phyloP scores from a whole-genome alignment of 2,113 vertebrate species.

The Euleptes europaea region DNA sequence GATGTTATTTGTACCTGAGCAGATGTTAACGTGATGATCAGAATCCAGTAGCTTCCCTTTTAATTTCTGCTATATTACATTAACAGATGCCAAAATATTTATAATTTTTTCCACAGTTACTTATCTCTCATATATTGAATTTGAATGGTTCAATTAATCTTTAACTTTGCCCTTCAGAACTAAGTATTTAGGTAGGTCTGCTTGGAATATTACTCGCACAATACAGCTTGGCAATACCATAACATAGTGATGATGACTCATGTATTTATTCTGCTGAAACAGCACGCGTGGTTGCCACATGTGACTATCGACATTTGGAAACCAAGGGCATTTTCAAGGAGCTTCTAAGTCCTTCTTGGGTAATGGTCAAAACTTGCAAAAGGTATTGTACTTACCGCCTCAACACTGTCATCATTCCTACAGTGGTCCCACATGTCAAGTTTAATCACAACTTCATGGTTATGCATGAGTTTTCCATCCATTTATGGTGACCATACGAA shows the following conservation, averaged over 20 bases:
- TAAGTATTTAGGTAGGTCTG: neutral
- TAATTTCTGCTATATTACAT: neutral
- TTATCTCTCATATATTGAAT: neutral
- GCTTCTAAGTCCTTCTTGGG: neutral
- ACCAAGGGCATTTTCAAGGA: neutral
- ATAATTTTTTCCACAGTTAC: neutral
- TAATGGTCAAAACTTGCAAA: too few relatives aligned
- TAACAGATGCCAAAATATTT: neutral
- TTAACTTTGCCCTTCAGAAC: neutral
- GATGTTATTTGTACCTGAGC: neutral
- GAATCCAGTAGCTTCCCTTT: neutral
- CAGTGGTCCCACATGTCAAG: too few relatives aligned
- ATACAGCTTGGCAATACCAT: too few relatives aligned
- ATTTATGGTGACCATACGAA: too few relatives aligned
- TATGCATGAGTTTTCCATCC: too few relatives aligned
- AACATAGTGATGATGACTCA: too few relatives aligned
- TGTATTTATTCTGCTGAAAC: too few relatives aligned
- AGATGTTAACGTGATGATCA: neutral
- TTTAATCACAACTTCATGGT: too few relatives aligned
- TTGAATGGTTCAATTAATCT: neutral
- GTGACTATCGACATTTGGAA: neutral
- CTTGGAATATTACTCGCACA: too few relatives aligned
- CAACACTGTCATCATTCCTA: too few relatives aligned
- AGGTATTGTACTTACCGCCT: too few relatives aligned
- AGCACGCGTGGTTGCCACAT: too few relatives aligned